Conservation (phyloP, 2,888 invertebrate species). For the Drosophila anomalata region DNA sequence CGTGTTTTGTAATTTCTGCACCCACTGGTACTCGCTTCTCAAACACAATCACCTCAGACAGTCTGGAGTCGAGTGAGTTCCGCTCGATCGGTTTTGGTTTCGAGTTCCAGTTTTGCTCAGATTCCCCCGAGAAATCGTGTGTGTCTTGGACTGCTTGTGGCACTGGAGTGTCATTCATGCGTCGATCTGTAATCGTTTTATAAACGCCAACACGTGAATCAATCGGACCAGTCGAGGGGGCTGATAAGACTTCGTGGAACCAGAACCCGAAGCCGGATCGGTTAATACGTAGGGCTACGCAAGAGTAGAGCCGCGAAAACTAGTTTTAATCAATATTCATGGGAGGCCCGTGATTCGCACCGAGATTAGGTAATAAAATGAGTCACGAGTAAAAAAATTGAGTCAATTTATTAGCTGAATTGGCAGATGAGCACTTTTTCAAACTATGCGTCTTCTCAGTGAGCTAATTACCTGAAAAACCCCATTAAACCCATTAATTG, state of each 20-base stretch:
- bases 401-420: slow-evolving; percentile 12
- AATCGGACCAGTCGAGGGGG: slow-evolving; percentile 15
- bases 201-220: slow-evolving; percentile 72
- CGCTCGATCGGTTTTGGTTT: slow-evolving; percentile 38
- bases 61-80: slow-evolving; percentile 38
- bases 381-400: background rate
- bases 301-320: background rate
- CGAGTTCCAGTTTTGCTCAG: slow-evolving; percentile 49
- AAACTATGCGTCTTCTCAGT: slow-evolving; percentile 2
- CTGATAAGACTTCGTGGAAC: slow-evolving; percentile 37
- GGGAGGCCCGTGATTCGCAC: slow-evolving; percentile 21
- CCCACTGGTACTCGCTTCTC: background rate
- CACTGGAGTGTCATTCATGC: slow-evolving; percentile 57
- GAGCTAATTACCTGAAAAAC: slow-evolving; percentile 11
- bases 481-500: slow-evolving; percentile 6
- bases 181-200: slow-evolving; percentile 67
- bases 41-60: slow-evolving; percentile 10
- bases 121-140: slow-evolving; percentile 18
- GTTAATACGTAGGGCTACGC: background rate
- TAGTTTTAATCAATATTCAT: slow-evolving; percentile 32
- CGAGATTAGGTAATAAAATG: slow-evolving; percentile 9
- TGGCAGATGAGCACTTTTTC: slow-evolving; percentile 21
- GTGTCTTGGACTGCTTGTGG: slow-evolving; percentile 41
- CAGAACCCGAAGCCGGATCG: slow-evolving; percentile 21
- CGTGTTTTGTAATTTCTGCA: slow-evolving; percentile 18